phyloP scores from a whole-genome alignment of 2,888 invertebrate species.

The Tetramorium bicarinatum region DNA sequence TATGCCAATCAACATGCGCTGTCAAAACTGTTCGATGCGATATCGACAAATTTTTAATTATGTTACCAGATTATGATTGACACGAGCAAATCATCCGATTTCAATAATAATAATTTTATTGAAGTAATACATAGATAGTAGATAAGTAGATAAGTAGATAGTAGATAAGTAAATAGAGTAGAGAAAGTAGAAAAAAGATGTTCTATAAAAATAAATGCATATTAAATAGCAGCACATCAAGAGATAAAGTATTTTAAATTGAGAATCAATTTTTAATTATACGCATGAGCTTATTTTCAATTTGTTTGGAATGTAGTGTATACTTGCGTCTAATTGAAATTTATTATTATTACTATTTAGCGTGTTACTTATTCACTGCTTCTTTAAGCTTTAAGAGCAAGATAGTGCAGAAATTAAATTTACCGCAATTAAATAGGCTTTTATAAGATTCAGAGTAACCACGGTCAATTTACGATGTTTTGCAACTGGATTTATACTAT shows the following conservation, averaged over 20 bases:
- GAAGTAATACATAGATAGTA: neutral
- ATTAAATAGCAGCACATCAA: no score
- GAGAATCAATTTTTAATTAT: neutral
- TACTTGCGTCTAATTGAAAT: neutral
- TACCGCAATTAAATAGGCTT: neutral
- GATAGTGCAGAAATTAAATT: neutral
- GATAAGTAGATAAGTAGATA: no score
- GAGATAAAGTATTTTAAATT: no score
- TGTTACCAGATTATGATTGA: neutral
- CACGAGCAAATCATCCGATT: neutral
- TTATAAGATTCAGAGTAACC: neutral
- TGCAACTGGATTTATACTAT: neutral
- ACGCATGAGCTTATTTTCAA: neutral
- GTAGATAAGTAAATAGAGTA: no score
- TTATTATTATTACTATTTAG: conserved; percentile 1
- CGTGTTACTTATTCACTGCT: neutral
- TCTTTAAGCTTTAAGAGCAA: neutral
- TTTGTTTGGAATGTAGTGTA: neutral
- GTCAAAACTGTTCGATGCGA: conserved; percentile 69
- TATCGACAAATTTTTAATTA: conserved; percentile 35
- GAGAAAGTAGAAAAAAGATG: no score
- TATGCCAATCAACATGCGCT: conserved; percentile 76
- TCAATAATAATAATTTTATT: neutral
- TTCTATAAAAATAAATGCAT: no score
- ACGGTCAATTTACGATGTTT: neutral